A percentile compares a stretch with the other conserved stretches of the same genome.
Conservation (phyloP, 2,888 invertebrate species). For the Ormyrus labotus region DNA sequence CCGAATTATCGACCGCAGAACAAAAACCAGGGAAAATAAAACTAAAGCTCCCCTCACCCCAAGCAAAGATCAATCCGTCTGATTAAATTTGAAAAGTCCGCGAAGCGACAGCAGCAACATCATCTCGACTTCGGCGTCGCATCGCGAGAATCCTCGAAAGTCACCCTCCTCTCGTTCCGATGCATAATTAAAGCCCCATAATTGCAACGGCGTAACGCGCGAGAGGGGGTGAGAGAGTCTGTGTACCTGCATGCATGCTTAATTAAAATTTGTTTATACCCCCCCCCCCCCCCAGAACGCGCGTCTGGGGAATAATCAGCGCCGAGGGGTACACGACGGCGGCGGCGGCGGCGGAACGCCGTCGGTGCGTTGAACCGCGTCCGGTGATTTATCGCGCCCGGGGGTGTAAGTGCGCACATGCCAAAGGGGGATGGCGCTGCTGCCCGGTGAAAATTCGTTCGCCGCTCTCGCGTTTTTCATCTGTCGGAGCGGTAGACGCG, state of each 20-base stretch:
- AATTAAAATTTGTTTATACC: conserved; percentile 10
- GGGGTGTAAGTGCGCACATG: not conserved
- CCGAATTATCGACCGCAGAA: no score
- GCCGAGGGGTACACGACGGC: no score
- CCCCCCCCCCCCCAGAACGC: no score
- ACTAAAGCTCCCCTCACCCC: no score
- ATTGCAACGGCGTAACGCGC: not conserved
- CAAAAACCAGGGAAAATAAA: no score
- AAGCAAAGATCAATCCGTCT: no score
- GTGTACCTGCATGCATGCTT: not conserved
- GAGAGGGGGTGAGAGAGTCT: no score
- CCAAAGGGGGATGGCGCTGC: not conserved
- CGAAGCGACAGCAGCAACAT: no score
- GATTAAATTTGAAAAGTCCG: no score
- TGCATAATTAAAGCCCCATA: no score
- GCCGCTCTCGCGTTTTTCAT: not conserved
- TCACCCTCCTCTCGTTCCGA: no score
- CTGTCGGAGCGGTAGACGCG: not conserved
- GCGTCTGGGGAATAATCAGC: not conserved
- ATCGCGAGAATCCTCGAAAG: no score
- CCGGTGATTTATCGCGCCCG: conserved; percentile 24
- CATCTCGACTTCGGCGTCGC: not conserved
- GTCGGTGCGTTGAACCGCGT: not conserved
- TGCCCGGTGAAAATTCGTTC: not conserved
- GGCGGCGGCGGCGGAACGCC: not conserved